Base-by-base conservation (phyloP, 2,888 invertebrate species). In the Apotomis capreana region DNA sequence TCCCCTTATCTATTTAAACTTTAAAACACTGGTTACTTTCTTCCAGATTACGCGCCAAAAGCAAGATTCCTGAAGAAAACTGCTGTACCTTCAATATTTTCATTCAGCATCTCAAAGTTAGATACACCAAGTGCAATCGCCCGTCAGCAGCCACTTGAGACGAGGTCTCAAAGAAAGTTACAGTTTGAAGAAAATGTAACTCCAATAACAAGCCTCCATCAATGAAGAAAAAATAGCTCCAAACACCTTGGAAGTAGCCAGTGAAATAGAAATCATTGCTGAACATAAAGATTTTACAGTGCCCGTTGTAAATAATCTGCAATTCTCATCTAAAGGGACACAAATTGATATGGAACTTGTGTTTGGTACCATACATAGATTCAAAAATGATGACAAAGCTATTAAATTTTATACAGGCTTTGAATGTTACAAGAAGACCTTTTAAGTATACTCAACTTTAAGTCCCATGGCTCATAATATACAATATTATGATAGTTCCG, bases 391-490 rank as follows among this genome's bases (percentile, higher is more conserved):
- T 62, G 37, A 62, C 3, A 58, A 59, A 15, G 57, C 58, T 44
- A 44, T 64, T 54, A 9, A 36, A 26, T 61, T 60, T 26, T 74
- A 70, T 46, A 74, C 72, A 49, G 71, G 72, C 9, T 52, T 74
- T 46, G 72, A 74, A 49, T 46, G 10, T 9, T 62, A 69, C 15
- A 44, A 58, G 5, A 72, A 69, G 46, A 63, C 67, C 37, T 6
- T 58, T 44, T 65, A 64, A 54, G 71, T 74, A 0, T 65, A 70
- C 3, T 26, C 49, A 12, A 76, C 74, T 12, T 54, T 77, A 9
- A 15, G 54, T 54, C 74, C 74, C 0, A 74, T 74, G 71, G 69
- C 68, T 0, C n/a, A 70, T 36, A 15, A 58, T 8, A 36, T 76
- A 36, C 52, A 59, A 44, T 76, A 77, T 60, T 12, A 55, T 9